phyloP scores from a whole-genome alignment of 2,113 vertebrate species.

The Phainopepla nitens region DNA sequence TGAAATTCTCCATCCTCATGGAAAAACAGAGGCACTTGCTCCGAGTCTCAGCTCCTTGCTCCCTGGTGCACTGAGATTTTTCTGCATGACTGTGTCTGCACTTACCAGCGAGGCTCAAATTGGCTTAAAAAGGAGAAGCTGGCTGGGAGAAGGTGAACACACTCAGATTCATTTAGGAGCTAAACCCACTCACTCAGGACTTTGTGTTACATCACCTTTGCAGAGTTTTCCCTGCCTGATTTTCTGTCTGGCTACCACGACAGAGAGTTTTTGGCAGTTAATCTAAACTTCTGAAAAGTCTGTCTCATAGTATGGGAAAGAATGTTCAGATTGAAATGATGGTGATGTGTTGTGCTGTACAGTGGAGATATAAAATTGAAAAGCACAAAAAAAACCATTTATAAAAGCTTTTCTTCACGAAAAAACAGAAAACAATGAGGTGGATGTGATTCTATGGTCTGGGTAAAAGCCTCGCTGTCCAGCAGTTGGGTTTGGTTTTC shows the following conservation, averaged over 20 bases:
- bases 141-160: not conserved
- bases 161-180: not conserved
- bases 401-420: not conserved
- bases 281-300: not conserved
- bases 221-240: not conserved
- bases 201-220: not conserved
- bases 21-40: not conserved
- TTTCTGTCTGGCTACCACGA: not conserved
- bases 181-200: not conserved
- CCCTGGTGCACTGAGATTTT: not conserved
- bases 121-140: not conserved
- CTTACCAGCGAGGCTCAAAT: not conserved
- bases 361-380: not conserved
- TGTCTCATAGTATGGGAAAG: not conserved
- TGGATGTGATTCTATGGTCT: fast-evolving
- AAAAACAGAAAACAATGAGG: not conserved
- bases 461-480: not conserved
- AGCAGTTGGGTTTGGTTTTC: not conserved
- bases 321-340: not conserved
- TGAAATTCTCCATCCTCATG: not conserved
- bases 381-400: not conserved
- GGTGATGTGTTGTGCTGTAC: not conserved
- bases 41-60: not conserved
- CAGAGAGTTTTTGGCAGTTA: not conserved
- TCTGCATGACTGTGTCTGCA: slow-evolving; percentile 25